Percentiles rank a stretch among this genome's conserved stretches.
phyloP scores from a whole-genome alignment of 1,140 invertebrate species.

The Holcopasites calliopsidis region DNA sequence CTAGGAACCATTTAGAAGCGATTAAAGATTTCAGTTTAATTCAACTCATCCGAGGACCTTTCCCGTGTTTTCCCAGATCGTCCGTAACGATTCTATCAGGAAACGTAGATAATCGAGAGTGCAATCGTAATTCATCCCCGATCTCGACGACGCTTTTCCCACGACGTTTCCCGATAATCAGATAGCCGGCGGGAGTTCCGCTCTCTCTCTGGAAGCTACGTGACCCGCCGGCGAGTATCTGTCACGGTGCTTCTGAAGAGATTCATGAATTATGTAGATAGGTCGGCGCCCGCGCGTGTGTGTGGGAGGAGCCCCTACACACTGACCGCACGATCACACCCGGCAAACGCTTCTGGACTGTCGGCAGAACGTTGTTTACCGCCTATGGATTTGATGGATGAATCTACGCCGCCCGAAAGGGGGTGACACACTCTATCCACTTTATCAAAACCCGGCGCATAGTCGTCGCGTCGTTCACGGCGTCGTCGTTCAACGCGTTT shows the following conservation, averaged over 20 bases:
- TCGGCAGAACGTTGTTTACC: constrained; percentile 55
- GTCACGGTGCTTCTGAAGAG: constrained; percentile 44
- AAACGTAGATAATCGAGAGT: no score
- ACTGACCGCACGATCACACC: constrained; percentile 33
- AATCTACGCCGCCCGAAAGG: constrained; percentile 38
- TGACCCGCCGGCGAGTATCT: constrained; percentile 47
- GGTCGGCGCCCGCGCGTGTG: no score
- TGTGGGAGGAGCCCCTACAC: constrained; percentile 42
- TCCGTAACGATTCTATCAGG: no score
- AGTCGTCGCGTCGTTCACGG: constrained; percentile 38
- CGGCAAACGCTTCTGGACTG: constrained; percentile 36
- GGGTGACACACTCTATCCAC: constrained; percentile 51
- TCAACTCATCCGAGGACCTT: no score
- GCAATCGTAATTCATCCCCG: constrained; percentile 26
- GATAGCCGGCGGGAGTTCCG: constrained; percentile 30
- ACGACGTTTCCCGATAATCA: constrained; percentile 36
- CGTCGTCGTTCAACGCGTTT: constrained; percentile 26
- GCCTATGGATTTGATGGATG: constrained; percentile 61
- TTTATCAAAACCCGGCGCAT: constrained; percentile 46
- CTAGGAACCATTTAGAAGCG: no score
- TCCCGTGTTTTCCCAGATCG: no score
- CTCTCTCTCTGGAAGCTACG: constrained; percentile 48
- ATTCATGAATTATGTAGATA: constrained; percentile 65
- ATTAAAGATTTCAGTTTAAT: no score
- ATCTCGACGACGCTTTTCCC: constrained; percentile 32